Conservation (phyloP, 1,140 invertebrate species). For the Drosophila nigromelanica region DNA sequence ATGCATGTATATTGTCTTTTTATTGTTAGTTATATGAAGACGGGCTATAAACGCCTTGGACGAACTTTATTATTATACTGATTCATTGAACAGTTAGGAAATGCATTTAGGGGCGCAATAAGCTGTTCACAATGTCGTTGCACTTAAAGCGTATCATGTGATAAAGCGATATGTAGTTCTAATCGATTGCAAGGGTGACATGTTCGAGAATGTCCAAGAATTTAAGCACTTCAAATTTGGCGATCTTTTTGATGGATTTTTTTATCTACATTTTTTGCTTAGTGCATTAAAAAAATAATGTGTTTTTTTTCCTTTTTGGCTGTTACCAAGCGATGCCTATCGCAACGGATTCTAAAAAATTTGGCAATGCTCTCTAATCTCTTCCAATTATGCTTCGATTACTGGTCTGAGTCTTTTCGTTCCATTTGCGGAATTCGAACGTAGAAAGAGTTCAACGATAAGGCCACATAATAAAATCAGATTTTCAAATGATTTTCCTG, state of each 20-base stretch:
- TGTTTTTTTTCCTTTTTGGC: not conserved
- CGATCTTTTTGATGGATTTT: not conserved
- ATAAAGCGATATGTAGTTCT: conserved; percentile 1
- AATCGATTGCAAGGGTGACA: not conserved
- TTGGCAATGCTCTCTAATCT: conserved; percentile 31
- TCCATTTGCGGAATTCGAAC: not conserved
- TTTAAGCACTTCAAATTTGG: not conserved
- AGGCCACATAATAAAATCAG: no score
- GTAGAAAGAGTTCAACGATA: no score
- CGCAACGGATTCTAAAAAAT: conserved; percentile 8
- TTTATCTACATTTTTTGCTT: no score
- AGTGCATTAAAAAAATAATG: not conserved
- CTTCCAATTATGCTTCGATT: conserved; percentile 28
- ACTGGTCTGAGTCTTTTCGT: not conserved
- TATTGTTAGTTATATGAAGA: conserved; percentile 16
- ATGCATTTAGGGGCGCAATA: conserved; percentile 9
- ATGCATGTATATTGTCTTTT: conserved; percentile 6
- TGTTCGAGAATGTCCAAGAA: not conserved
- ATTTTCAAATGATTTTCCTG: no score
- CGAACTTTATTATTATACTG: conserved; percentile 23
- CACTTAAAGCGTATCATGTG: conserved; percentile 26
- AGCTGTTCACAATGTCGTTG: conserved; percentile 2
- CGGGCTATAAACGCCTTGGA: conserved; percentile 2
- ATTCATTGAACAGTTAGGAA: conserved; percentile 18
- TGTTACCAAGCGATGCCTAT: conserved; percentile 23